Percentiles rank a stretch among this genome's conserved stretches.
These are phyloP conservation scores for Zonitis immaculata DNA, from an alignment of 2,888 invertebrate species.

Conservation along the genomic window DNA sequence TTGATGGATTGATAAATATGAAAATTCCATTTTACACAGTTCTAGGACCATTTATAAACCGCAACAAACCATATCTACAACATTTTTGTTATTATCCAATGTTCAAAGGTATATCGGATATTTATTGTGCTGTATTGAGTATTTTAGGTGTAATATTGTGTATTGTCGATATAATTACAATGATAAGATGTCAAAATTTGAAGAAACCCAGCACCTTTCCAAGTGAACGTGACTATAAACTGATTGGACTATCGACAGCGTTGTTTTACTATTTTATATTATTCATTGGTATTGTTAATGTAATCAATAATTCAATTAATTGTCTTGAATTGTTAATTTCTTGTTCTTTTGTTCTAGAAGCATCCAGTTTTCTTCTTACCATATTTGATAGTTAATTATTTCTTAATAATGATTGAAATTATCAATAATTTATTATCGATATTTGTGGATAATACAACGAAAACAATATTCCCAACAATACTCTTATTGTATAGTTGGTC, in stretches of 20 bases:
- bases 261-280: constrained; percentile 42
- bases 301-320: too few species aligned
- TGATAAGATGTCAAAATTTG: constrained; percentile 37
- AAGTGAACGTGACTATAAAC: constrained; percentile 42
- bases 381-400: constrained; percentile 39
- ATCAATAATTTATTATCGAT: constrained; percentile 34
- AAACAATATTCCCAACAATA: constrained; percentile 33
- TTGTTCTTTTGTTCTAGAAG: constrained; percentile 34
- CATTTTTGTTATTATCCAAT: constrained; percentile 35
- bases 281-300: constrained; percentile 39
- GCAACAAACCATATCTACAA: constrained; percentile 30
- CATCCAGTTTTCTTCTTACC: constrained; percentile 42
- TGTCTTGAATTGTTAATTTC: too few species aligned
- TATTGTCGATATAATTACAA: constrained; percentile 39
- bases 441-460: constrained; percentile 23
- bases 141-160: constrained; percentile 43
- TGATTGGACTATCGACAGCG: constrained; percentile 42
- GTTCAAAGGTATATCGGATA: constrained; percentile 30
- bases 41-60: constrained; percentile 33
- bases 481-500: constrained; percentile 45
- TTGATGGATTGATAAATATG: constrained; percentile 25
- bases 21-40: constrained; percentile 39
- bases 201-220: constrained; percentile 36
- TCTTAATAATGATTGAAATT: constrained; percentile 40
- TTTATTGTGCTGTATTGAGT: constrained; percentile 41